These are phyloP conservation scores for Danio jaintianensis DNA, from an alignment of 2,797 vertebrate genomes.

Conservation along the genomic window DNA sequence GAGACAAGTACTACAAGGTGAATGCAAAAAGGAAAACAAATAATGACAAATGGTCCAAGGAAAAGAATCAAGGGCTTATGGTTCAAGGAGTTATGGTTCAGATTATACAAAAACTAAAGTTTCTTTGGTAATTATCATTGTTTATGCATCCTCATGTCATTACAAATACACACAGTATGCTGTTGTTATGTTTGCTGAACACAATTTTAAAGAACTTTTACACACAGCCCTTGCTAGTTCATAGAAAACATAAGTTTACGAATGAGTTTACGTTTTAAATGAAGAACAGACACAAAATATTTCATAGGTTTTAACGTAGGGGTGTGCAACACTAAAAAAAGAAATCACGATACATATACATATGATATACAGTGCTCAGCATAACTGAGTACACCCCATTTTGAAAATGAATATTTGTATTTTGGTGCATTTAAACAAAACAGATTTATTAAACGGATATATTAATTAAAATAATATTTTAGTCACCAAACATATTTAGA, in stretches of 20 bases:
- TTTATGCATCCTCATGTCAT: neutral
- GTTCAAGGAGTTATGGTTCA: neutral
- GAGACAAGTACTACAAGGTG: neutral
- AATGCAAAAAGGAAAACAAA: constrained; percentile 4
- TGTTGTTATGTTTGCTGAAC: constrained; percentile 4
- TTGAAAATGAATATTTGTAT: too few species aligned
- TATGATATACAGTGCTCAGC: too few species aligned
- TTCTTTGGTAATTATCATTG: neutral
- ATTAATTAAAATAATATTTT: too few species aligned
- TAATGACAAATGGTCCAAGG: neutral
- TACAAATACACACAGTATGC: neutral
- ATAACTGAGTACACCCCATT: too few species aligned
- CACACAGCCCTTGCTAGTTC: neutral
- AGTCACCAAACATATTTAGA: too few species aligned
- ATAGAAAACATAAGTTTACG: neutral
- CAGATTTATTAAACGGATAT: too few species aligned
- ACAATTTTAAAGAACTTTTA: neutral
- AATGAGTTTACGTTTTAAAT: neutral
- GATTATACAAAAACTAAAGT: neutral
- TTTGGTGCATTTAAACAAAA: too few species aligned
- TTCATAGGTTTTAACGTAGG: neutral
- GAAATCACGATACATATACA: too few species aligned
- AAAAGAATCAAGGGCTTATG: neutral
- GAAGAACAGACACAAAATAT: neutral
- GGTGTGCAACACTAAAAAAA: neutral